Evolutionary conservation across 2,113 vertebrate species (phyloP).

Genomic region (Scophthalmus maximus): DNA sequence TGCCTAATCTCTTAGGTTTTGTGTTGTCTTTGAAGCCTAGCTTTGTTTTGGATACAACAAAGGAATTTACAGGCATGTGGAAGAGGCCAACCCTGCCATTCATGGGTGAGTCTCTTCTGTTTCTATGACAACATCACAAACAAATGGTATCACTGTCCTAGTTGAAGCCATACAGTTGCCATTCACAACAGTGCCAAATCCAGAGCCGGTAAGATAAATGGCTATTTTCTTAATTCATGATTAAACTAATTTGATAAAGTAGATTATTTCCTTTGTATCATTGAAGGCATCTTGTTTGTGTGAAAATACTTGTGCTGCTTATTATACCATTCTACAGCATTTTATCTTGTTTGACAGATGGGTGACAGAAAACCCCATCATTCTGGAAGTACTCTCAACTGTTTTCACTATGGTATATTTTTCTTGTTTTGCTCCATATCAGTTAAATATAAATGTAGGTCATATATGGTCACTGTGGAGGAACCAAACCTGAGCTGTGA

Average conservation of each 20-base stretch:
- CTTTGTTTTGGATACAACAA: neutral
- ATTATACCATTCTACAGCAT: neutral
- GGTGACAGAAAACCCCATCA: neutral
- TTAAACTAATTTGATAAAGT: neutral
- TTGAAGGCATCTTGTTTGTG: neutral
- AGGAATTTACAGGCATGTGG: constrained; percentile 13
- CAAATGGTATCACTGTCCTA: constrained; percentile 45
- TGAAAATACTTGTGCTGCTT: neutral
- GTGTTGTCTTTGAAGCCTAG: neutral
- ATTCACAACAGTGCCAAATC: constrained; percentile 42
- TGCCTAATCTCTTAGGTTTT: neutral
- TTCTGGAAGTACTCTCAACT: neutral
- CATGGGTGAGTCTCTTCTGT: constrained; percentile 16
- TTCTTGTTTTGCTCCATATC: neutral
- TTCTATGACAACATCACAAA: constrained; percentile 66
- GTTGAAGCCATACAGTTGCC: constrained; percentile 34
- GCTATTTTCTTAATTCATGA: neutral
- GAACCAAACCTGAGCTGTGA: neutral
- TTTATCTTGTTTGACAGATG: constrained; percentile 35
- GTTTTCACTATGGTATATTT: constrained; percentile 41
- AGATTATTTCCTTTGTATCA: neutral
- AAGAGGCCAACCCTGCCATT: constrained; percentile 29
- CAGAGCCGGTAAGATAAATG: constrained; percentile 51
- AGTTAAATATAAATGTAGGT: neutral
- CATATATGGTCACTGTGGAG: neutral